phyloP scores from a whole-genome alignment of 2,888 invertebrate genomes.

The Cheilosia variabilis region DNA sequence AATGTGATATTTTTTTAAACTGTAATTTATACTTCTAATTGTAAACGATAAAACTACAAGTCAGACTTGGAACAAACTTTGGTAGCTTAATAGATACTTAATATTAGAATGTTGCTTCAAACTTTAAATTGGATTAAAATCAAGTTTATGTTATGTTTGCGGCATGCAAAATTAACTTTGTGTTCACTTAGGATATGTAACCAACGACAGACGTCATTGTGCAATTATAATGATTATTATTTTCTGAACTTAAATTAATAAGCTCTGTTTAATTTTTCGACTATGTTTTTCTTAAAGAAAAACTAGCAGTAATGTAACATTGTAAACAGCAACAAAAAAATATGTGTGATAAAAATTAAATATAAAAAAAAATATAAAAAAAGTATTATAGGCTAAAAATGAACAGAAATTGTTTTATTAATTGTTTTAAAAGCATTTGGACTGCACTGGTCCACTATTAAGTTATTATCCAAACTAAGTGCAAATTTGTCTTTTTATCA shows the following conservation, averaged over 20 bases:
- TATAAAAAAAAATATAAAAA: conserved; percentile 64
- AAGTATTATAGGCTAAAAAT: conserved; percentile 72
- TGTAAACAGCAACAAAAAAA: conserved; percentile 76
- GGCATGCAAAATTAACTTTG: background rate
- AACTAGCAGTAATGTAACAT: conserved; percentile 43
- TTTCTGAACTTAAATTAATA: conserved; percentile 1
- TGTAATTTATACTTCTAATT: conserved; percentile 59
- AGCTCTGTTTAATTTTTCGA: background rate
- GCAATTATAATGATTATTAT: conserved; percentile 14
- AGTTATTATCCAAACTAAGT: too few species aligned
- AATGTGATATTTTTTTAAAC: conserved; percentile 71
- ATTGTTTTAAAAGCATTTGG: background rate
- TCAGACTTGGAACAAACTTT: conserved; percentile 53
- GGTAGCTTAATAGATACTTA: conserved; percentile 9
- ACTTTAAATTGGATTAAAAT: conserved; percentile 19
- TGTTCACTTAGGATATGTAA: conserved; percentile 11
- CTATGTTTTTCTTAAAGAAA: conserved; percentile 16
- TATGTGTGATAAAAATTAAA: conserved; percentile 72
- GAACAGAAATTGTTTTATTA: conserved; percentile 8
- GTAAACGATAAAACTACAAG: conserved; percentile 33
- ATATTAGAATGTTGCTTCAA: conserved; percentile 23
- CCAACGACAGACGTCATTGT: conserved; percentile 30
- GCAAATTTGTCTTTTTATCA: too few species aligned
- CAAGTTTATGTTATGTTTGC: conserved; percentile 10
- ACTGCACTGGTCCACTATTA: too few species aligned